Base-by-base conservation (phyloP, 2,113 vertebrate genomes). In the Colaptes auratus region DNA sequence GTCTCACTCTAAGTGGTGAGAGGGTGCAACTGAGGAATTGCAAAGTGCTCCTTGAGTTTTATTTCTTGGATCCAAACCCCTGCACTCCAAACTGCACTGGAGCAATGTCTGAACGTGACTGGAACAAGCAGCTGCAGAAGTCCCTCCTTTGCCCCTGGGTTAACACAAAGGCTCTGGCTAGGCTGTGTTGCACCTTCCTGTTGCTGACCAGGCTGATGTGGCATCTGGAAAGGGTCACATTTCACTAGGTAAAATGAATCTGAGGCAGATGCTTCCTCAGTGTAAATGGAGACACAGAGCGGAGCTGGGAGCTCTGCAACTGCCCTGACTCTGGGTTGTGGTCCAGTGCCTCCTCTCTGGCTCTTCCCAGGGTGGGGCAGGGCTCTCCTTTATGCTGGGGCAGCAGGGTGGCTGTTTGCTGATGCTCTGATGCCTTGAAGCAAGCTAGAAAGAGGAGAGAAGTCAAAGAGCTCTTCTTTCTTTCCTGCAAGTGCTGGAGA, bases 341-440 rank as follows among this genome's bases (percentile, higher is more conserved):
- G 8, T 7, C 44, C 33, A 31, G 50, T 10, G 2, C 15, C 39
- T 27, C 46, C 18, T 10, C 0, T 0, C 2, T 17, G 56, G 2
- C 19, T 76, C 30, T 64, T 64, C 71, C 50, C 19, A 9, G 0
- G 1, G 8, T 3, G 1, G 3, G 18, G 21, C 19, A 33, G 39
- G 24, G 27, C 39, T 77, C 60, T 11, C 15, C 30, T 27, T 36
- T 28, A 6, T 0, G 2, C 50, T 25, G 7, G 20, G 53, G 36
- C 17, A 23, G 42, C 2, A 1, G 42, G 18, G 25, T 5, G 66
- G 42, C 42, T 24, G 17, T 72, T 65, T 61, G 33, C 65, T 73
- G 55, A 4, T 73, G 55, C 14, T 65, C 52, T 87, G 58, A 55
- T 70, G 36, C 5, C n/a, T 55, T 12, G 28, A 46, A 61, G 18